phyloP scores from a whole-genome alignment of 1,140 invertebrate genomes.

The Cecropterus lyciades region DNA sequence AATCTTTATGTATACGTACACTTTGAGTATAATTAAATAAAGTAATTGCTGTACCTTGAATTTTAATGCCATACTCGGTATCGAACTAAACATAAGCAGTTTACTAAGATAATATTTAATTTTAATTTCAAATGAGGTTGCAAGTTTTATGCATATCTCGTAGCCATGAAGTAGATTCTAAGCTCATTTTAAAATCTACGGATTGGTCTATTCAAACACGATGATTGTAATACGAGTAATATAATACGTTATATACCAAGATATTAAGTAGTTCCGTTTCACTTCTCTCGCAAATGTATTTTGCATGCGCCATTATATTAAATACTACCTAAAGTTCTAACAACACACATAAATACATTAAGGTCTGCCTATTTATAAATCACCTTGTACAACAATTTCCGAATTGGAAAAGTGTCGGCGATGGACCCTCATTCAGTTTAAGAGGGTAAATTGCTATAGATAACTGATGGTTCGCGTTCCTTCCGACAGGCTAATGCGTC shows the following conservation, averaged over 20 bases:
- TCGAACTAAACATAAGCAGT: neutral
- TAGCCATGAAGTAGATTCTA: too few species aligned
- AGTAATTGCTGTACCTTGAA: slow-evolving; percentile 2
- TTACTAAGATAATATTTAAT: neutral
- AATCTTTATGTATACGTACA: neutral
- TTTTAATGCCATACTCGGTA: slow-evolving; percentile 4
- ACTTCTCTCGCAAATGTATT: too few species aligned
- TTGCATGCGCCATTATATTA: neutral
- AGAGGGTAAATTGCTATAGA: slow-evolving; percentile 63
- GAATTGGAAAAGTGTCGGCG: slow-evolving; percentile 42
- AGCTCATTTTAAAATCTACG: too few species aligned
- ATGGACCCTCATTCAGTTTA: slow-evolving; percentile 49
- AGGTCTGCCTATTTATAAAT: slow-evolving; percentile 9
- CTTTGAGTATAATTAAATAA: neutral
- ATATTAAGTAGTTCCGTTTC: too few species aligned
- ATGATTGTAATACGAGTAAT: too few species aligned
- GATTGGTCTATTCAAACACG: too few species aligned
- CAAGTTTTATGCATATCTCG: too few species aligned
- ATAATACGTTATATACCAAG: too few species aligned
- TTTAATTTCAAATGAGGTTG: neutral
- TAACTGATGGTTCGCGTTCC: slow-evolving; percentile 60
- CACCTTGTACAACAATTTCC: slow-evolving; percentile 53
- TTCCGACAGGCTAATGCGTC: slow-evolving; percentile 57
- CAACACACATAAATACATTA: slow-evolving; percentile 1
- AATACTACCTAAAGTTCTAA: neutral